Conservation (phyloP, 2,113 vertebrate species). For the Urocynchramus pylzowi region DNA sequence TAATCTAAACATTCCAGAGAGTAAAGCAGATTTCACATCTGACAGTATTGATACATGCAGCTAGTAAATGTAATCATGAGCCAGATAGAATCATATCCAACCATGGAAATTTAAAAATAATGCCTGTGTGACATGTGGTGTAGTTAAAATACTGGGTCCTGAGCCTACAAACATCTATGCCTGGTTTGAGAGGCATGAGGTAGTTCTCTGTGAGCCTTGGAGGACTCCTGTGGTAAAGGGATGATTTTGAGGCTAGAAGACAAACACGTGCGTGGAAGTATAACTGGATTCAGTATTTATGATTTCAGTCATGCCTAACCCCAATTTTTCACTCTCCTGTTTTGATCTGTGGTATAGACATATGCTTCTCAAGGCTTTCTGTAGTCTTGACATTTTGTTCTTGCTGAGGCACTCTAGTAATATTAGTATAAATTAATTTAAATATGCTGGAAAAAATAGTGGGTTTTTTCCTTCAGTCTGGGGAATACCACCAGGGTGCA, state of each 20-base stretch:
- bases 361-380: neutral
- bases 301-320: neutral
- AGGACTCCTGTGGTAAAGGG: neutral
- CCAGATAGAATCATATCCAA: neutral
- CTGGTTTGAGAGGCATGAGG: neutral
- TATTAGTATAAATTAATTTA: neutral
- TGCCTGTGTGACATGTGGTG: neutral
- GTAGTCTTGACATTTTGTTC: neutral
- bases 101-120: neutral
- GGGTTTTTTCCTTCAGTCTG: neutral
- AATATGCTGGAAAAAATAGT: neutral
- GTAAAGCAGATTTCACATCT: neutral
- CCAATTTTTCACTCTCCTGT: neutral
- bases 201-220: neutral
- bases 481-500: neutral
- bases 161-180: neutral
- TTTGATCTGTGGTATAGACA: neutral
- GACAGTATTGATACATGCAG: neutral
- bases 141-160: neutral
- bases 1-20: neutral
- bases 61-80: neutral
- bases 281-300: neutral
- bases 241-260: neutral
- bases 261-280: rapidly evolving
- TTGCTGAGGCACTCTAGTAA: neutral